Conservation (phyloP, 2,888 invertebrate genomes). For the Lithodes maja region DNA sequence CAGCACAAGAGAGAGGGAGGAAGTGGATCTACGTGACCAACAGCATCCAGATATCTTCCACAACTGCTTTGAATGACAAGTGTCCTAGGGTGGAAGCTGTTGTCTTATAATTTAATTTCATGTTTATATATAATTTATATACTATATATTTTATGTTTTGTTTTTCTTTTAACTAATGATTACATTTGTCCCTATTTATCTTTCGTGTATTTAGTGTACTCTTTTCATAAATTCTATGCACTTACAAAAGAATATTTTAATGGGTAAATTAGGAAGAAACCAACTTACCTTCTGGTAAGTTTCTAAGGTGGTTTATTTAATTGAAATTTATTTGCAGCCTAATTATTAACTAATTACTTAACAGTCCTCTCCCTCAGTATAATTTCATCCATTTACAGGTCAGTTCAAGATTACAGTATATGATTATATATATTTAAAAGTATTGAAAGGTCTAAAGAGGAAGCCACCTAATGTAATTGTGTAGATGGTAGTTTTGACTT, state of each 20-base stretch:
- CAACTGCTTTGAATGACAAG: too few relatives aligned
- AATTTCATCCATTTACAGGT: constrained; percentile 58
- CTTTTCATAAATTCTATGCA: neutral
- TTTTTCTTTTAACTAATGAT: constrained; percentile 2
- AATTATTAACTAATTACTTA: constrained; percentile 52
- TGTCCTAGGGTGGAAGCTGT: too few relatives aligned
- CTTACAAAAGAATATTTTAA: neutral
- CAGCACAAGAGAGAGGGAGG: neutral
- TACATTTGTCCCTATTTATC: neutral
- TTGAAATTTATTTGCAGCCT: constrained; percentile 59
- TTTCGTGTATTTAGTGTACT: neutral
- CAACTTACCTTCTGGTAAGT: constrained; percentile 46
- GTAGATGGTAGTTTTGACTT: constrained; percentile 56
- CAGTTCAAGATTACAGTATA: constrained; percentile 49
- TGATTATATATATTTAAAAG: neutral
- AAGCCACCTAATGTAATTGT: constrained; percentile 46
- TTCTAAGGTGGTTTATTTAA: constrained; percentile 34
- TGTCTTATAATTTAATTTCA: neutral
- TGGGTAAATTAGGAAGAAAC: neutral
- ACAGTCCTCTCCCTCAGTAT: constrained; percentile 55
- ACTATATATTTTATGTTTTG: neutral
- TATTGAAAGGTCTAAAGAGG: constrained; percentile 46
- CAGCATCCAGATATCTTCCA: too few relatives aligned
- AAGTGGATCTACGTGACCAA: neutral
- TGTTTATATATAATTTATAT: neutral